Conservation (phyloP, 2,797 vertebrate species). For the Pagetopsis macropterus region DNA sequence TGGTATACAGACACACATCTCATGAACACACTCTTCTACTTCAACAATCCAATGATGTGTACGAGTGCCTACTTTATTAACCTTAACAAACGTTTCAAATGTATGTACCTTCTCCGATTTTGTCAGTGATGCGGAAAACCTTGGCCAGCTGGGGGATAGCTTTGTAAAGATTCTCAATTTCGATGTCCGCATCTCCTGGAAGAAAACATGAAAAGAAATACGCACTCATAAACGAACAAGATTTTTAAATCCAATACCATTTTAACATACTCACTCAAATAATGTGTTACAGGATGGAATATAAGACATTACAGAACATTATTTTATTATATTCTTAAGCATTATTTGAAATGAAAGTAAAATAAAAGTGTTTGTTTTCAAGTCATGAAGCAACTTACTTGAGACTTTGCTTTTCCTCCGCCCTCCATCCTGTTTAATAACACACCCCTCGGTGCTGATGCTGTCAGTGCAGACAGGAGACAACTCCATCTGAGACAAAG, state of each 20-base stretch:
- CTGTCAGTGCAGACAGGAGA: conserved; percentile 47
- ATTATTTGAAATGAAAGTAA: background rate
- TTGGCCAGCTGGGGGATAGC: conserved; percentile 91
- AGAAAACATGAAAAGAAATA: conserved; percentile 26
- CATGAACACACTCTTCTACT: background rate
- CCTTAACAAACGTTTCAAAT: background rate
- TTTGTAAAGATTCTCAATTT: conserved; percentile 92
- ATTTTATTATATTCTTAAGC: background rate
- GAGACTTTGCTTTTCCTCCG: conserved; percentile 66
- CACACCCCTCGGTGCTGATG: conserved; percentile 34
- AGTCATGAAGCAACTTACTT: conserved; percentile 63
- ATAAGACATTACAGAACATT: too few relatives aligned
- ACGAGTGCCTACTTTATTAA: background rate
- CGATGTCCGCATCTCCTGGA: conserved; percentile 85
- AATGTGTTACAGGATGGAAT: background rate
- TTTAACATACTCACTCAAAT: background rate
- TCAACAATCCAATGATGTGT: background rate
- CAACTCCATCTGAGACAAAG: conserved; percentile 65
- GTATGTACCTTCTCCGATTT: conserved; percentile 94
- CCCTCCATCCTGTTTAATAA: conserved; percentile 41
- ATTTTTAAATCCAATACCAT: background rate
- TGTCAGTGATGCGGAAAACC: conserved; percentile 90
- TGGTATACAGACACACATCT: conserved; percentile 57
- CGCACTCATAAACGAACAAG: background rate
- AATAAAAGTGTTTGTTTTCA: background rate